Conservation (phyloP, 64 coral and sea anemone genomes). For the Astreopora myriophthalma region DNA sequence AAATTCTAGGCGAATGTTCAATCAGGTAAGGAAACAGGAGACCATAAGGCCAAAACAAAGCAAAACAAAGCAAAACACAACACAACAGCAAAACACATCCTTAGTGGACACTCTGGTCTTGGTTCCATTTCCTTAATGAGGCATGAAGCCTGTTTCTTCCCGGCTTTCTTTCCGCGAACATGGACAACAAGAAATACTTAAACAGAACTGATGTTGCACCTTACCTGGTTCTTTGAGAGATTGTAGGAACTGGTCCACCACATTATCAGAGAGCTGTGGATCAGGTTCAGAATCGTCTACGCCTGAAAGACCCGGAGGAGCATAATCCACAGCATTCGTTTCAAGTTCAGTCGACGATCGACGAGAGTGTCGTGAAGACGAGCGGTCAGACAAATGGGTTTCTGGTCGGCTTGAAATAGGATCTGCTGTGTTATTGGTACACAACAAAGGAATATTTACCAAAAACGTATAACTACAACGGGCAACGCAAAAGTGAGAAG, state of each 20-base stretch:
- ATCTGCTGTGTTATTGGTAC: not conserved
- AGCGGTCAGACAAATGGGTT: not conserved
- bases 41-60: too few relatives aligned
- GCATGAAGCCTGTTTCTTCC: too few relatives aligned
- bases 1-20: too few relatives aligned
- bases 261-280: conserved; percentile 9
- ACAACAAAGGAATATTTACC: not conserved
- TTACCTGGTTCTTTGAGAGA: conserved; percentile 19
- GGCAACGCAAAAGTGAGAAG: too few relatives aligned
- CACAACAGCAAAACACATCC: too few relatives aligned
- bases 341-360: conserved; percentile 3
- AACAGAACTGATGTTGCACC: not conserved
- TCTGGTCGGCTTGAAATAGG: not conserved
- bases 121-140: too few relatives aligned
- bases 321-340: not conserved
- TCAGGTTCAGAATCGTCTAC: conserved; percentile 9
- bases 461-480: too few relatives aligned
- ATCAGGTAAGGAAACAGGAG: too few relatives aligned
- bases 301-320: not conserved
- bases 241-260: conserved; percentile 18
- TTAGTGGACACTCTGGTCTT: too few relatives aligned
- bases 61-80: too few relatives aligned
- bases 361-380: not conserved
- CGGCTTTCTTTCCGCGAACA: not conserved
- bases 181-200: not conserved